Base-by-base conservation (phyloP, 2,113 vertebrate species). In the Thymallus thymallus region DNA sequence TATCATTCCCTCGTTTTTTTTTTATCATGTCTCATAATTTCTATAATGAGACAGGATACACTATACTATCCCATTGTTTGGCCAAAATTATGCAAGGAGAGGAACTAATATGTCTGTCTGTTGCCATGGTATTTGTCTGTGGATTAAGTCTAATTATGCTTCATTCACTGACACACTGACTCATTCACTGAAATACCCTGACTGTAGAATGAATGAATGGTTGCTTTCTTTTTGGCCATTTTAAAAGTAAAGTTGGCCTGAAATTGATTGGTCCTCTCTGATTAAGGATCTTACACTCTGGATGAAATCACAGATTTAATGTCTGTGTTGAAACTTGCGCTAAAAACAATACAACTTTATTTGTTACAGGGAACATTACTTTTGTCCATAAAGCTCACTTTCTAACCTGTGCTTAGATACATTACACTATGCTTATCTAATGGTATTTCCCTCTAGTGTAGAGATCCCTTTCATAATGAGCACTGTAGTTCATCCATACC, bases 21-120 rank as follows among this genome's bases (percentile, higher is more conserved):
- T n/a, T n/a, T n/a, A n/a, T n/a, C n/a, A n/a, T n/a, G n/a, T n/a
- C n/a, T n/a, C n/a, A n/a, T n/a, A 60, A 45, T 22, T 22, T 29
- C n/a, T 65, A 48, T 75, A 75, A 75, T 79, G 77, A 69, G 73
- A 69, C 72, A 62, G n/a, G 58, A 35, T 24, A 4, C 4, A 61
- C 65, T 46, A 4, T 6, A 61, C 65, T 46, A 1, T 26, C 12
- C 56, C 35, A 41, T 73, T 76, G 71, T 62, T 32, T 1, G 26
- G 16, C 48, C 4, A 32, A 12, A 26, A 26, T 6, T 0, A 24
- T 0, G n/a, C 20, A 60, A 22, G 56, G 16, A 41, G 9, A 41
- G 35, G n/a, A 22, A 60, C n/a, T 6, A 22, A 60, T 23, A 16
- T 60, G 56, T 60, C 56, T 51, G 14, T 18, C 12, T 13, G n/a